A percentile compares a stretch with the other conserved stretches of the same genome.
phyloP scores from a whole-genome alignment of 2,797 vertebrate species.

The Podarcis siculus region DNA sequence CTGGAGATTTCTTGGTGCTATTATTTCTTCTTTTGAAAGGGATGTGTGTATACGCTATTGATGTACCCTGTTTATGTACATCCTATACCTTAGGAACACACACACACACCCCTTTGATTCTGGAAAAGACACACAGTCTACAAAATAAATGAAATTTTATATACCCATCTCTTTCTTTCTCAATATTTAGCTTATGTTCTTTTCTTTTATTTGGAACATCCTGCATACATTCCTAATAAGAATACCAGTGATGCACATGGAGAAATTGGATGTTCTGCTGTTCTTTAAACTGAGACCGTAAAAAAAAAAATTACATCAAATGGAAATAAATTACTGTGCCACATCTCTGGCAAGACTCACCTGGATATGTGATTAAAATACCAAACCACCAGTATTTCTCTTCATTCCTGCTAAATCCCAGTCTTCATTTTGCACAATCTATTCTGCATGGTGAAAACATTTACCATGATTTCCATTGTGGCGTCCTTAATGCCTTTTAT shows the following conservation, averaged over 20 bases:
- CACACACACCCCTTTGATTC: not conserved
- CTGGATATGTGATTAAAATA: not conserved
- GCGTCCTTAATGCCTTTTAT: not conserved
- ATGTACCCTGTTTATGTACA: too few species aligned
- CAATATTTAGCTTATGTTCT: not conserved
- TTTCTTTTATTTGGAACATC: not conserved
- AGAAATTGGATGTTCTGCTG: not conserved
- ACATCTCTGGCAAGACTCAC: not conserved
- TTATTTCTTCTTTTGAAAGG: too few species aligned
- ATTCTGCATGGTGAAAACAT: not conserved
- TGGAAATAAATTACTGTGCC: not conserved
- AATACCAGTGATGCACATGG: not conserved
- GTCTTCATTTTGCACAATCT: not conserved
- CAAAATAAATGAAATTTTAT: not conserved
- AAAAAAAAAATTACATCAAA: slow-evolving; percentile 3
- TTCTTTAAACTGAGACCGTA: not conserved
- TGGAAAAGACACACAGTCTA: not conserved
- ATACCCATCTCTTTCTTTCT: not conserved
- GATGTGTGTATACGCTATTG: too few species aligned
- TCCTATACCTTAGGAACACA: too few species aligned
- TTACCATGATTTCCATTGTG: not conserved
- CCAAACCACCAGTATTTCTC: not conserved
- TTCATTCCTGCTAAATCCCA: not conserved
- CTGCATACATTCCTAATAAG: not conserved
- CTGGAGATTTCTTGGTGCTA: too few species aligned